Base-by-base conservation (phyloP, 2,888 invertebrate species). In the Lamproptera curius region DNA sequence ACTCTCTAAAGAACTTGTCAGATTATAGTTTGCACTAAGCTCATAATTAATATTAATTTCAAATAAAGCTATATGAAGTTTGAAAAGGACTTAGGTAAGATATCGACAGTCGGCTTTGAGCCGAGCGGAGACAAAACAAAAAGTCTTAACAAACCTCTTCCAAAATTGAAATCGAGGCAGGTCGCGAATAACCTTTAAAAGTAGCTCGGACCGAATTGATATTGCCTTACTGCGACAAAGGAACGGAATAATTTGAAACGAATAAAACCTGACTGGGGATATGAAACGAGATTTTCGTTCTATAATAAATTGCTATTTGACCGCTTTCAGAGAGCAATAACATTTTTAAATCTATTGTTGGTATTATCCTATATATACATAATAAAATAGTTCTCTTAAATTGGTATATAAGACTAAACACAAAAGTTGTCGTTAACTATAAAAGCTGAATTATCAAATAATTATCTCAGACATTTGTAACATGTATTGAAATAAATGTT, bases 111-210 rank as follows among this genome's bases (percentile, higher is more conserved):
- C 38, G 37, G 31, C 44, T 38, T 20, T 33, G 33, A 11, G 20
- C 16, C 28, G 14, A 15, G 26, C 38, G 8, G 14, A 16, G 20
- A 44, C 38, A 44, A 44, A 44, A 38, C 15, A 38, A 20, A 44
- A 31, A 37, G 11, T 10, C 2, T 34, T 33, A 20, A 42, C 33
- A 44, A 16, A 31, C 28, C 14, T 44, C 31, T 28, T 10, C 16
- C 17, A 5, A 28, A 44, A 44, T 44, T 44, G 44, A 38, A 44
- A 20, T 38, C 10, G 31, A 23, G 31, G 20, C 38, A 44, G 33
- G 37, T 31, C 16, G 15, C 2, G 13, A 31, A n/a, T n/a, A n/a
- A n/a, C n/a, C 38, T 38, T 44, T 33, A 8, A 33, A 38, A 35
- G 35, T 35, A 10, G 35, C 35, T 15, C 16, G 35, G 15, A 42